Percentiles rank a stretch among this genome's conserved stretches.
These are phyloP conservation scores for Melitaea athalia DNA, from an alignment of 2,888 invertebrate genomes.

Conservation along the genomic window DNA sequence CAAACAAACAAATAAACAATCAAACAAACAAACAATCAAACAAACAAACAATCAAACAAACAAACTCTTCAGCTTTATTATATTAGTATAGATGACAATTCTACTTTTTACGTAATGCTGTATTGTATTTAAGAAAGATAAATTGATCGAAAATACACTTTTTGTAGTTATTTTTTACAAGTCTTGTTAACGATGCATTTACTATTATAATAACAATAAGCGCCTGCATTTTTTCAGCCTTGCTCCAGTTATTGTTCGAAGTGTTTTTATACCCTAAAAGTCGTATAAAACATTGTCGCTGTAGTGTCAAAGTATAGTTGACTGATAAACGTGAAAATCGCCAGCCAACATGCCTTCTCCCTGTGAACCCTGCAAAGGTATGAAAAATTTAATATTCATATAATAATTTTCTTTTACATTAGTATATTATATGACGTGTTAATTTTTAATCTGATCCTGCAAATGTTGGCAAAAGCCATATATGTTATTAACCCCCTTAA, in stretches of 20 bases:
- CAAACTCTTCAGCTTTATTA: too few species aligned
- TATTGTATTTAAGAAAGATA: background rate
- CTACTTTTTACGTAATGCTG: background rate
- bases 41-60: too few species aligned
- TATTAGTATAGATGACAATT: background rate
- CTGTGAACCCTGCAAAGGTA: conserved; percentile 83
- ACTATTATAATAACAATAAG: conserved; percentile 23
- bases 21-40: too few species aligned
- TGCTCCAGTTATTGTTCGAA: conserved; percentile 53
- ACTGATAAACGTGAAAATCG: conserved; percentile 36
- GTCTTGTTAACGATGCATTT: conserved; percentile 3
- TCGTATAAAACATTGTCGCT: conserved; percentile 59
- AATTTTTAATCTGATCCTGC: too few species aligned
- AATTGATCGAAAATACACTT: background rate
- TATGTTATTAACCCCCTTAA: too few species aligned
- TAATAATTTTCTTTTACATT: background rate
- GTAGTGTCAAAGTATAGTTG: conserved; percentile 48
- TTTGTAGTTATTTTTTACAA: background rate
- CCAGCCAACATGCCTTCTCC: conserved; percentile 78
- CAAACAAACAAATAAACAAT: too few species aligned
- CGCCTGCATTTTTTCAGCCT: conserved; percentile 56
- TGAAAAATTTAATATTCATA: conserved; percentile 40
- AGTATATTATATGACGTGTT: background rate
- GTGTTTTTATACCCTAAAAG: conserved; percentile 56
- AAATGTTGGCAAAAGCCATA: too few species aligned